A percentile compares a stretch with the other conserved stretches of the same genome.
phyloP scores from a whole-genome alignment of 2,113 vertebrate species.

The Andinoacara biseriatus region DNA sequence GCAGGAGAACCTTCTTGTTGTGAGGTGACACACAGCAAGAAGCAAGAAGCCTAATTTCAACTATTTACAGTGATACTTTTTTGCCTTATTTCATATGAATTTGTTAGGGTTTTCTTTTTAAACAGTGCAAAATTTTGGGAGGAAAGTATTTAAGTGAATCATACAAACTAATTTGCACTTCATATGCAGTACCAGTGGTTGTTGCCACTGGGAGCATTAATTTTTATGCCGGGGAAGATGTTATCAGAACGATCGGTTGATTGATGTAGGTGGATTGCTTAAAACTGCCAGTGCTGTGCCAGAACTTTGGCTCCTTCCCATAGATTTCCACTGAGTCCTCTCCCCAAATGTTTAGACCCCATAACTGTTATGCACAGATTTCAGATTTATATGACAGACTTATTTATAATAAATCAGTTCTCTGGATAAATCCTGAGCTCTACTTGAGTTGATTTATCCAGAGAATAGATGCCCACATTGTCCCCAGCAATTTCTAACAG shows the following conservation, averaged over 20 bases:
- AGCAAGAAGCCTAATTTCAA: too few species aligned
- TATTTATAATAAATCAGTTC: background rate
- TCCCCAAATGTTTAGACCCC: background rate
- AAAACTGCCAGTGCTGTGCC: background rate
- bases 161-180: background rate
- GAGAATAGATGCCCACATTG: background rate
- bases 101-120: too few species aligned
- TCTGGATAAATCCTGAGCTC: background rate
- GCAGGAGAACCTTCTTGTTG: too few species aligned
- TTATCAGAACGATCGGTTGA: background rate
- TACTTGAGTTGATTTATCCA: background rate
- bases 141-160: too few species aligned
- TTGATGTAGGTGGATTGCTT: background rate
- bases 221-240: background rate
- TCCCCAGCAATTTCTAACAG: background rate
- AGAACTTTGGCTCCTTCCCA: background rate
- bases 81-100: too few species aligned
- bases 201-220: background rate
- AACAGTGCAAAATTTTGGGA: too few species aligned
- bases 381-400: background rate
- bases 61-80: too few species aligned
- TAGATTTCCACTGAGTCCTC: background rate
- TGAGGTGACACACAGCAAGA: too few species aligned
- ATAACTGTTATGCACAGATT: rapidly evolving
- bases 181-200: background rate